These are phyloP conservation scores for Kryptolebias ocellatus DNA, from an alignment of 2,797 vertebrate species.

Conservation along the genomic window DNA sequence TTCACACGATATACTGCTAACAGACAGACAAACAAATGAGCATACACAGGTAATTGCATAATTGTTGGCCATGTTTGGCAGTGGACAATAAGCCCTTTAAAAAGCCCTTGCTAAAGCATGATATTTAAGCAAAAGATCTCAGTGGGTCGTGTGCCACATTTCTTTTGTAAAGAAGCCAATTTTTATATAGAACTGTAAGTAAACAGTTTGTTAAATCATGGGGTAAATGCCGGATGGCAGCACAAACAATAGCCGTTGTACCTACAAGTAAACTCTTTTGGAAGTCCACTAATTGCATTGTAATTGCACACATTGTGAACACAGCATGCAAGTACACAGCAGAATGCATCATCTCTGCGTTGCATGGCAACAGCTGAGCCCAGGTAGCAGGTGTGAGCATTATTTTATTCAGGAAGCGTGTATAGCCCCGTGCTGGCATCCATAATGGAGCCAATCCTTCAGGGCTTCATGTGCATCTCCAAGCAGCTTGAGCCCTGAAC, in stretches of 20 bases:
- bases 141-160: neutral
- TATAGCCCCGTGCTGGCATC: constrained; percentile 71
- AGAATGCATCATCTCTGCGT: constrained; percentile 66
- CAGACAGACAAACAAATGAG: too few relatives aligned
- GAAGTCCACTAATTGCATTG: constrained; percentile 63
- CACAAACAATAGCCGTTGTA: constrained; percentile 38
- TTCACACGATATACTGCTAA: too few relatives aligned
- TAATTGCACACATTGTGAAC: constrained; percentile 69
- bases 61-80: too few relatives aligned
- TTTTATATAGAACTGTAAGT: neutral
- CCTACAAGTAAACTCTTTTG: constrained; percentile 44
- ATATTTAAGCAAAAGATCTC: neutral
- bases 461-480: constrained; percentile 68
- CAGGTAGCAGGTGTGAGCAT: constrained; percentile 78
- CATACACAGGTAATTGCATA: too few relatives aligned
- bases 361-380: constrained; percentile 73
- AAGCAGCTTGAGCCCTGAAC: constrained; percentile 74
- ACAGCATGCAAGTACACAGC: constrained; percentile 53
- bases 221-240: constrained; percentile 16
- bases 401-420: constrained; percentile 73
- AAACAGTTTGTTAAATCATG: constrained; percentile 8
- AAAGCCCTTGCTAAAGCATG: neutral
- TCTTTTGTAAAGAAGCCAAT: neutral
- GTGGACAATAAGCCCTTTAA: too few relatives aligned
- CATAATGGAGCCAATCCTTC: constrained; percentile 78